phyloP scores from a whole-genome alignment of 2,888 invertebrate species.

The Nemotelus nigrinus region DNA sequence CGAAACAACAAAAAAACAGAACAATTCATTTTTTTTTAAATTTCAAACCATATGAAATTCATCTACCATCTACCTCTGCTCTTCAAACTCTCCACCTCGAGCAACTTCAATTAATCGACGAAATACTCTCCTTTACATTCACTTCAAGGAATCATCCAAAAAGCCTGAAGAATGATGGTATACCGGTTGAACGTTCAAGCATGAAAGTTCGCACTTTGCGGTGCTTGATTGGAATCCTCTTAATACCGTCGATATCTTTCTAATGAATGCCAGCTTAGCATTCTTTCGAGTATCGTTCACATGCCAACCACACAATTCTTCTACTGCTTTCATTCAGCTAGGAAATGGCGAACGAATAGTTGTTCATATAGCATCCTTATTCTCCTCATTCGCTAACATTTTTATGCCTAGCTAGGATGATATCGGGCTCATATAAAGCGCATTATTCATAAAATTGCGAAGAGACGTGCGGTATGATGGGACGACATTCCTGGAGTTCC shows the following conservation, averaged over 20 bases:
- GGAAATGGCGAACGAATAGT: neutral
- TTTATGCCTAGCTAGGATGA: no score
- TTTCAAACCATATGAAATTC: no score
- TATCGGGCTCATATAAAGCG: neutral
- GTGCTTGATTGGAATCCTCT: conserved; percentile 34
- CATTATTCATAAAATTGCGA: neutral
- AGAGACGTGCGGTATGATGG: neutral
- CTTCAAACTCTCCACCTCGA: no score
- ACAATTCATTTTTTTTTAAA: no score
- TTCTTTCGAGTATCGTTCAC: neutral
- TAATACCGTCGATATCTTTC: conserved; percentile 32
- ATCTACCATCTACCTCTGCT: no score
- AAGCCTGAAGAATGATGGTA: neutral
- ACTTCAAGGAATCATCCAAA: no score
- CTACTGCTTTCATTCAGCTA: neutral
- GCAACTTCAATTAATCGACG: no score
- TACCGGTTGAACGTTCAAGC: neutral
- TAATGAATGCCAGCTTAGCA: conserved; percentile 35
- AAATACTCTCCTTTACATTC: no score
- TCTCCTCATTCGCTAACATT: no score
- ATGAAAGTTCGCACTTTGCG: neutral
- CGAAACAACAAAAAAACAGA: no score
- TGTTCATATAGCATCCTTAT: neutral
- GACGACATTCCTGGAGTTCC: conserved; percentile 44
- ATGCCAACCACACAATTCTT: neutral